A percentile compares a stretch with the other conserved stretches of the same genome.
phyloP scores from a whole-genome alignment of 2,888 invertebrate species.

The Drosophila picticornis region DNA sequence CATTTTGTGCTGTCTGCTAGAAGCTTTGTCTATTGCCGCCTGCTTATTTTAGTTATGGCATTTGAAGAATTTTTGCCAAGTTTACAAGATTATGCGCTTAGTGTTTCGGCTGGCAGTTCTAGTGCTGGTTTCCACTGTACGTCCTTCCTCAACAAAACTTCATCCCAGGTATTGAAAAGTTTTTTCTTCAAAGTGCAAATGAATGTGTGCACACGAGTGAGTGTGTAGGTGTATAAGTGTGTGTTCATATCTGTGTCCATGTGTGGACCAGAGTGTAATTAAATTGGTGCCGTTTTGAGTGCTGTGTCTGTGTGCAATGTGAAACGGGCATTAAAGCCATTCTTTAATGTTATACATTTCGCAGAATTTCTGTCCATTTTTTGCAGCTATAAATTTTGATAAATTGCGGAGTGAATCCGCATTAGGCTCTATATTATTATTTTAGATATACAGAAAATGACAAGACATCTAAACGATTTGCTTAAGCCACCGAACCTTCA shows the following conservation, averaged over 20 bases:
- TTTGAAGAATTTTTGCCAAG: slow-evolving; percentile 75
- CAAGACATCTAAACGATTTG: not conserved
- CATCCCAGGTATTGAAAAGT: slow-evolving; percentile 52
- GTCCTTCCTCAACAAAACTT: slow-evolving; percentile 50
- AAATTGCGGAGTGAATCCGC: not conserved
- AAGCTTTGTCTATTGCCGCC: slow-evolving; percentile 56
- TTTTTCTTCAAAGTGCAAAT: slow-evolving; percentile 63
- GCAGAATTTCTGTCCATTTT: not conserved
- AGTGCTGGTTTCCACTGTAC: slow-evolving; percentile 5
- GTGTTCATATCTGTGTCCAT: slow-evolving; percentile 8
- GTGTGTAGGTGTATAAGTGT: not conserved
- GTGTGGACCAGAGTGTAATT: slow-evolving; percentile 61
- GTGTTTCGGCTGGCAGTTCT: slow-evolving; percentile 53
- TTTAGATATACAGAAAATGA: not conserved
- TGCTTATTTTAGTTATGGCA: slow-evolving; percentile 80
- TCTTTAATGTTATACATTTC: slow-evolving; percentile 29
- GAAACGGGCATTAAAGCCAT: slow-evolving; percentile 29
- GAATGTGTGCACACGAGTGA: slow-evolving; percentile 20
- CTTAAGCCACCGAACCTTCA: not conserved
- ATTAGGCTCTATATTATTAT: too few relatives aligned
- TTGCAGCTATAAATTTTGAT: not conserved
- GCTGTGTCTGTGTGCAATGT: slow-evolving; percentile 17
- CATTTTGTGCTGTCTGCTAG: slow-evolving; percentile 6
- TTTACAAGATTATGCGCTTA: slow-evolving; percentile 81
- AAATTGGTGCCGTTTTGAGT: slow-evolving; percentile 55